Base-by-base conservation (phyloP, 2,888 invertebrate species). In the Baronia brevicornis region DNA sequence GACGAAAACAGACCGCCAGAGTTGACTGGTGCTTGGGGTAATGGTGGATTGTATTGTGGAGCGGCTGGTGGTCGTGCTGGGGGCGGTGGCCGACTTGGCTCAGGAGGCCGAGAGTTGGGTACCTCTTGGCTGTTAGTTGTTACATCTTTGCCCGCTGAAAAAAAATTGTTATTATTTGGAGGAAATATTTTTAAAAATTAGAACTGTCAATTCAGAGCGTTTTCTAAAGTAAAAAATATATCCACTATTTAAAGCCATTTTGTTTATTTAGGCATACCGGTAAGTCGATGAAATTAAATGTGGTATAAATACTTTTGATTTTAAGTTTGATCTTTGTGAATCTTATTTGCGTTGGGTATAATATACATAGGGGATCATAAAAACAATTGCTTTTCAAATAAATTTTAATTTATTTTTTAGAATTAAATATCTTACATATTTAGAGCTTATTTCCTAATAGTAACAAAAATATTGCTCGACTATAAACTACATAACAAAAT, bases 1-100 rank as follows among this genome's bases (percentile, higher is more conserved):
- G 96, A 95, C 2, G 94, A 92, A 74, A 95, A 93, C 11, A 95
- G 68, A 12, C 94, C 92, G 6, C 89, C 85, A 1, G 58, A 73
- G 57, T 53, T 73, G 40, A 62, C 58, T 0, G 66, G 61, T 0
- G 47, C 47, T 9, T 58, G 61, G 1, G 63, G 62, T 28, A 54
- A 54, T 1, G 62, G 73, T 5, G 60, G 63, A 27, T 53, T 68
- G 54, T 60, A 67, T 57, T 60, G 75, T 4, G 53, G 73, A 2
- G 64, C 72, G 2, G 67, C 65, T 27, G 58, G 77, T 10, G 72
- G 70, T 0, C 70, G 51, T 3, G 50, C 24, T 56, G 51, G 61
- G 39, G 58, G 67, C 43, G 72, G 77, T 2, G 71, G 78, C 3
- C 78, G 62, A 2, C 47, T 54, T 2, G 73, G 74, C 51, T 79